A percentile compares a stretch with the other conserved stretches of the same genome.
Conservation (phyloP, 2,888 invertebrate genomes). For the Calameuta filiformis region DNA sequence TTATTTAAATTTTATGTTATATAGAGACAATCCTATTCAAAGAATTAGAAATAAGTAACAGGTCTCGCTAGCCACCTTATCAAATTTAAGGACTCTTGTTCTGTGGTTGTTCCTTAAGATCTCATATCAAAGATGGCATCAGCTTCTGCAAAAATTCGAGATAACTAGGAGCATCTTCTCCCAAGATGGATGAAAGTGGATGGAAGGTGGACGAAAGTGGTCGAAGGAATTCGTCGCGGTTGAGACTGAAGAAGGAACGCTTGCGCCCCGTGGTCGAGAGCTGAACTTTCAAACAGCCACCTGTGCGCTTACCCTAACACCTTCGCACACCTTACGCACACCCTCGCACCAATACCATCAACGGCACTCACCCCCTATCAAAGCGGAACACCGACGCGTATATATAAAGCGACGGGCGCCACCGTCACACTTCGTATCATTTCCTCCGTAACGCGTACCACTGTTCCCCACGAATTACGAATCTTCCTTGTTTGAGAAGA, state of each 20-base stretch:
- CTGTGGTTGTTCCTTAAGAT: constrained; percentile 1
- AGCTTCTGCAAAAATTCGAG: background rate
- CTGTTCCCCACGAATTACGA: constrained; percentile 36
- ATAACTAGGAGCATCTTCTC: background rate
- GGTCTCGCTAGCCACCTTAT: no score
- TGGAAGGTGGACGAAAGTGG: constrained; percentile 14
- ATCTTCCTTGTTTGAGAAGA: background rate
- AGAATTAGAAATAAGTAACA: no score
- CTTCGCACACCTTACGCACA: constrained; percentile 4
- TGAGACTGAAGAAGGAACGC: constrained; percentile 28
- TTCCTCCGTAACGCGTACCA: constrained; percentile 26
- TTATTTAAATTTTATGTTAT: background rate
- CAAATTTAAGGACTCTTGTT: background rate
- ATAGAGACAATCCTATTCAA: no score
- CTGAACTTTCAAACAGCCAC: constrained; percentile 41
- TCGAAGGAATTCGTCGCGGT: constrained; percentile 9
- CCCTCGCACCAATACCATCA: constrained; percentile 34
- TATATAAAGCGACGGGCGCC: constrained; percentile 49
- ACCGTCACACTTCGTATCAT: constrained; percentile 51
- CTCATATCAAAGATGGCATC: constrained; percentile 15
- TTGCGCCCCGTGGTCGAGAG: constrained; percentile 44
- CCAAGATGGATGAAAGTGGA: constrained; percentile 10
- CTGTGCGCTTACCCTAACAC: constrained; percentile 37
- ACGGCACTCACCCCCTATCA: constrained; percentile 4
- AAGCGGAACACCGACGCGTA: constrained; percentile 37